These are phyloP conservation scores for Hylaeus anthracinus DNA, from an alignment of 1,140 invertebrate species.

Conservation along the genomic window DNA sequence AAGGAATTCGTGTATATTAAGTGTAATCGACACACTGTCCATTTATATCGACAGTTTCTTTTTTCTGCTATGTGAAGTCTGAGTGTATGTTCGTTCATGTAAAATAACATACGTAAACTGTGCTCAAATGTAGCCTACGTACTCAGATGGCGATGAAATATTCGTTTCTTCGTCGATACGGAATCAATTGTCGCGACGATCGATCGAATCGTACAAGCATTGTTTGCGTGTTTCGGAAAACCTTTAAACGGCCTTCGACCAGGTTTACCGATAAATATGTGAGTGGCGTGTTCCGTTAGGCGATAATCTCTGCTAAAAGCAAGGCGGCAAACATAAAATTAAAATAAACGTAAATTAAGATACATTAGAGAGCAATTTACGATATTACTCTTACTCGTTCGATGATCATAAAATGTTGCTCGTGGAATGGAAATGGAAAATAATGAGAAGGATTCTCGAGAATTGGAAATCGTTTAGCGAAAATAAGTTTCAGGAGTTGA, in stretches of 20 bases:
- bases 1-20: neutral
- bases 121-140: constrained; percentile 27
- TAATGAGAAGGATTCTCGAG: neutral
- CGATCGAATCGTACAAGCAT: neutral
- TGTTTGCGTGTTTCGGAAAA: neutral
- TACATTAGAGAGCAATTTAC: neutral
- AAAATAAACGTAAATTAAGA: neutral
- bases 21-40: neutral
- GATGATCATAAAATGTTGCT: neutral
- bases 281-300: neutral
- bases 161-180: neutral
- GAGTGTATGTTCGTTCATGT: neutral
- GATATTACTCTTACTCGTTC: neutral
- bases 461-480: neutral
- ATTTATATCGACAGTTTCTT: neutral
- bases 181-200: neutral
- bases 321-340: neutral
- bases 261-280: constrained; percentile 10
- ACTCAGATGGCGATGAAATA: neutral
- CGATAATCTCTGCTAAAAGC: neutral
- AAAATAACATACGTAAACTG: neutral
- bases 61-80: neutral
- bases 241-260: constrained; percentile 10
- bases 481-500: neutral
- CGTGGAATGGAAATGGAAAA: neutral